Conservation (phyloP, 2,888 invertebrate genomes). For the Drosophila mayaguana region DNA sequence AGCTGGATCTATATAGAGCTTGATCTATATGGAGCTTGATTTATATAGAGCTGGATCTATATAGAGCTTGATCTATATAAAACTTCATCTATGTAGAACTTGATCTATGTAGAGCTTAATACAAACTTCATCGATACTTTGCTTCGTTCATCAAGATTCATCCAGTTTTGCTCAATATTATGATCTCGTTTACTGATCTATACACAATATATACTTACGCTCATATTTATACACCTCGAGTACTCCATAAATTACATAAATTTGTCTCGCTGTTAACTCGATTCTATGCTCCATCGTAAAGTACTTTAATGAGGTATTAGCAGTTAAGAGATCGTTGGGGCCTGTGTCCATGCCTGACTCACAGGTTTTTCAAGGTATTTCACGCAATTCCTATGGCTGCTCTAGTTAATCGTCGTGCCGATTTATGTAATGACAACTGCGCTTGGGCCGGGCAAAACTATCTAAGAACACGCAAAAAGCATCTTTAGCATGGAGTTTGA, state of each 20-base stretch:
- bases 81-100: no score
- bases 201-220: background rate
- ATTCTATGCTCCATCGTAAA: background rate
- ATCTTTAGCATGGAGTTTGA: background rate
- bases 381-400: constrained; percentile 1
- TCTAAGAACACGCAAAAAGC: constrained; percentile 6
- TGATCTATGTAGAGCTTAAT: no score
- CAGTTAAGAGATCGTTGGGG: background rate
- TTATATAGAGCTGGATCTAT: no score
- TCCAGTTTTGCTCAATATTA: background rate
- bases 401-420: constrained; percentile 11
- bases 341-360: background rate
- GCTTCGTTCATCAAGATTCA: background rate
- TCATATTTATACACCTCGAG: background rate
- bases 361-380: constrained; percentile 1
- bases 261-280: background rate
- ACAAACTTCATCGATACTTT: background rate
- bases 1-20: no score
- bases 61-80: no score
- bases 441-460: constrained; percentile 9
- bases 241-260: background rate
- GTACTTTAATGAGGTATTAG: background rate
- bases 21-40: no score
- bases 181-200: background rate
- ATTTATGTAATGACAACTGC: constrained; percentile 5